Conservation (phyloP, 2,888 invertebrate genomes). For the Rotaria sp. region DNA sequence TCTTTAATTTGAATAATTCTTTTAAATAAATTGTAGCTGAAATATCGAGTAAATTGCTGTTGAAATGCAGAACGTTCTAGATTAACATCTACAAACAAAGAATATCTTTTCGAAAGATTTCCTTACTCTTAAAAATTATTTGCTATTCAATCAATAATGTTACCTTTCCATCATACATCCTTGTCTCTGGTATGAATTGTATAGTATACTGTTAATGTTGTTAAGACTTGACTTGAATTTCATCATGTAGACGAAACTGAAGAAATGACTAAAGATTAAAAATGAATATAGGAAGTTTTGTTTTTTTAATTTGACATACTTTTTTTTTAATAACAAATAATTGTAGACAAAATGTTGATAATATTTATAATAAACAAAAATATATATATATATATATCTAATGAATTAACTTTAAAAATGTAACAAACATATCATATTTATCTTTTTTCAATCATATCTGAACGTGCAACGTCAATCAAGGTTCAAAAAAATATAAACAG, state of each 20-base stretch:
- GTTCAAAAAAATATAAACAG: background rate
- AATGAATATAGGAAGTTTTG: too few species aligned
- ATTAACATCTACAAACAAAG: slow-evolving; percentile 68
- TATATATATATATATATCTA: slow-evolving; percentile 6
- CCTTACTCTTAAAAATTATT: too few species aligned
- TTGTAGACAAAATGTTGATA: background rate
- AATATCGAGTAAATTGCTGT: slow-evolving; percentile 56
- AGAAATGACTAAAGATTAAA: background rate
- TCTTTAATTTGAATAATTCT: slow-evolving; percentile 66
- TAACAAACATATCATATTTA: background rate
- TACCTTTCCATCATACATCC: slow-evolving; percentile 89
- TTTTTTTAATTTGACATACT: background rate
- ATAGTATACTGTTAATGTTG: slow-evolving; percentile 73
- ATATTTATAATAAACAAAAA: background rate
- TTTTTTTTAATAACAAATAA: background rate
- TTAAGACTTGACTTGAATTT: background rate
- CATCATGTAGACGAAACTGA: background rate
- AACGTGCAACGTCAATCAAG: background rate
- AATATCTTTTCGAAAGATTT: slow-evolving; percentile 62
- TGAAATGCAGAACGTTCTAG: slow-evolving; percentile 73
- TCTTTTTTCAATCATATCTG: background rate
- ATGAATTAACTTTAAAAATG: slow-evolving; percentile 18
- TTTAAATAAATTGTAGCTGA: slow-evolving; percentile 87
- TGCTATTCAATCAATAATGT: too few species aligned
- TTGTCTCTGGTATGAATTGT: slow-evolving; percentile 78